Base-by-base conservation (phyloP, 2,888 invertebrate genomes). In the Mantis religiosa region DNA sequence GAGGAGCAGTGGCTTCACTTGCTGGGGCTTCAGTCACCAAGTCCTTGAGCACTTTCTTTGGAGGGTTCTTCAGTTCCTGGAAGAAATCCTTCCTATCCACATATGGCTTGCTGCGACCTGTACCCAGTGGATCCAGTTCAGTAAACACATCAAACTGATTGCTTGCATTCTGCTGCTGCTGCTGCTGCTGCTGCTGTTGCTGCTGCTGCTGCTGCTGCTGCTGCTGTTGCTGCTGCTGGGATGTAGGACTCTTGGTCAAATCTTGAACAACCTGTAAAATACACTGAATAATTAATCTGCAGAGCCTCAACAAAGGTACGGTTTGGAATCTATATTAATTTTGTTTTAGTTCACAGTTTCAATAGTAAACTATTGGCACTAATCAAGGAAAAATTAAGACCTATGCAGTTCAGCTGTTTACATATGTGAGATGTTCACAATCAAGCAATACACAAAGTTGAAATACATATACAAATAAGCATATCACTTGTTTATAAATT, bases 21-120 rank as follows among this genome's bases (percentile, higher is more conserved):
- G 89, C 82, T 14, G 89, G 89, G 1, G 88, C 88, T 83, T 91
- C 92, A 4, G 91, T 92, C 89, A 96, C 96, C 93, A 98, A 94
- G 94, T 98, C 98, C 94, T 98, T 98, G 92, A 98, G 95, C 90
- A 97, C 97, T 94, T 97, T 98, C 94, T 98, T 98, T 91, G 98
- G 98, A 91, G 98, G 98, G 94, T 98, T 98, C 95, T 98, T 98
- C 92, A 98, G 95, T 93, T 98, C 98, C 95, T 98, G 97, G 95
- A 98, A 98, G 95, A 98, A 98, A 94, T 98, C 97, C 95, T 98
- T 98, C 94, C 98, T 98, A 95, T 98, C 98, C 92, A 98, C 96
- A 94, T 98, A 98, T 90, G 98, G 98, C 94, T 97, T 97, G 94
- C 96, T 97, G 93, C 97, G 96, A 92, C 98, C 98, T 91, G 97